Percentiles rank a stretch among this genome's conserved stretches.
phyloP scores from a whole-genome alignment of 92 coral and sea anemone species.

The Chrysogorgia sp. region DNA sequence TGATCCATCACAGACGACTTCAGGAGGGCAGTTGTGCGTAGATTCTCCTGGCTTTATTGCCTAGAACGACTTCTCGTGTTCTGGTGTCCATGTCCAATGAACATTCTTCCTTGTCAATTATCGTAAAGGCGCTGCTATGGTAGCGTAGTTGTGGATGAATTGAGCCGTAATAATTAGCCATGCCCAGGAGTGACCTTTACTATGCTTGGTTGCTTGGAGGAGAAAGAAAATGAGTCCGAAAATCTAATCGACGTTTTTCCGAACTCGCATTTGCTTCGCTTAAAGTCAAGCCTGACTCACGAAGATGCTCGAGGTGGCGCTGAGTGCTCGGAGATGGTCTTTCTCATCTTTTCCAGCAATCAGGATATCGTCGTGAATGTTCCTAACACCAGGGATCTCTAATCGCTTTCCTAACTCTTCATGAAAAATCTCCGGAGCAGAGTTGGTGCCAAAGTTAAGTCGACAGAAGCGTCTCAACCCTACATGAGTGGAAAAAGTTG shows the following conservation, averaged over 20 bases:
- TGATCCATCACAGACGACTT: constrained; percentile 37
- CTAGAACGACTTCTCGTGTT: constrained; percentile 6
- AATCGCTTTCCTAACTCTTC: constrained; percentile 10
- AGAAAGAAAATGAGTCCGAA: constrained; percentile 16
- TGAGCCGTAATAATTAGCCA: constrained; percentile 61
- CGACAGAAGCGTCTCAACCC: constrained; percentile 21
- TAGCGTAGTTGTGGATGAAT: constrained; percentile 52
- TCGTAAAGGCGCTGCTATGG: constrained; percentile 44
- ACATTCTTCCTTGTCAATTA: constrained; percentile 30
- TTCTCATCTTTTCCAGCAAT: constrained; percentile 20
- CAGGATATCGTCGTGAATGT: constrained; percentile 33
- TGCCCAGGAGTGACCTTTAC: constrained; percentile 49
- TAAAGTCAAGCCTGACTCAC: constrained; percentile 14
- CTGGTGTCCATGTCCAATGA: constrained; percentile 15
- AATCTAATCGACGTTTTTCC: background rate
- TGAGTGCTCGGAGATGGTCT: constrained; percentile 19
- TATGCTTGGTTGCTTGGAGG: constrained; percentile 21
- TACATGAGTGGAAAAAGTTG: constrained; percentile 41
- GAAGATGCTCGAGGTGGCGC: constrained; percentile 33
- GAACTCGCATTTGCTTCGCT: constrained; percentile 16
- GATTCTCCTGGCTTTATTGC: constrained; percentile 5
- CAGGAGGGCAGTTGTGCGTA: background rate
- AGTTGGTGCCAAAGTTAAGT: constrained; percentile 31
- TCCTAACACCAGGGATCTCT: constrained; percentile 39
- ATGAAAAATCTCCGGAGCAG: constrained; percentile 46